A percentile compares a stretch with the other conserved stretches of the same genome.
phyloP scores from a whole-genome alignment of 2,113 vertebrate species.

The Saccopteryx leptura region DNA sequence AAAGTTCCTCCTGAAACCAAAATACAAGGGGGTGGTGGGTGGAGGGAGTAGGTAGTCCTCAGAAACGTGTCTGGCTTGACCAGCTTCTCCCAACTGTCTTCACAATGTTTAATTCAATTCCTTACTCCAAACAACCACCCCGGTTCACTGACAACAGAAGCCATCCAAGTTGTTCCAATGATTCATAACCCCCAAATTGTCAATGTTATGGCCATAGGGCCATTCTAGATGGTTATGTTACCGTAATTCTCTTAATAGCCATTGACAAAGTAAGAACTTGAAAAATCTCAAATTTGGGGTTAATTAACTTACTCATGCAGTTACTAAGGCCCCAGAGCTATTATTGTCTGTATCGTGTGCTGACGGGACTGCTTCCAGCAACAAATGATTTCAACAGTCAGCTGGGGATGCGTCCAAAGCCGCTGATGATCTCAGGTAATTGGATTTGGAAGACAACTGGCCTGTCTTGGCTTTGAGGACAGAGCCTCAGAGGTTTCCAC shows the following conservation, averaged over 20 bases:
- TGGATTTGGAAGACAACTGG: conserved; percentile 19
- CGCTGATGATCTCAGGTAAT: neutral
- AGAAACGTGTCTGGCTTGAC: neutral
- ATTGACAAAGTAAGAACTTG: neutral
- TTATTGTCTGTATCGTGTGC: accelerated
- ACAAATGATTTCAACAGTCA: neutral
- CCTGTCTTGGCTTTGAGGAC: neutral
- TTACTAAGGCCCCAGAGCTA: neutral
- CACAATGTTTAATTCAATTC: neutral
- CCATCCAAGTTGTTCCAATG: neutral
- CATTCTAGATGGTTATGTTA: neutral
- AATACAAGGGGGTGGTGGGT: accelerated
- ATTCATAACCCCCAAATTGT: neutral
- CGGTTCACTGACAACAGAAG: neutral
- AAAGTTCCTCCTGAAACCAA: neutral
- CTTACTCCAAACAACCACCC: conserved; percentile 22
- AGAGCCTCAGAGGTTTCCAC: neutral
- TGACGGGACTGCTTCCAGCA: neutral
- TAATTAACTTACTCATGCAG: neutral
- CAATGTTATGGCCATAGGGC: neutral
- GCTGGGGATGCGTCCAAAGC: neutral
- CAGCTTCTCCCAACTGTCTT: neutral
- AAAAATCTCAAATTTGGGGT: neutral
- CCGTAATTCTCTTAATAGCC: neutral
- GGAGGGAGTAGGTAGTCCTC: neutral